Base-by-base conservation (phyloP, 2,888 invertebrate species). In the Eulithis prunata region DNA sequence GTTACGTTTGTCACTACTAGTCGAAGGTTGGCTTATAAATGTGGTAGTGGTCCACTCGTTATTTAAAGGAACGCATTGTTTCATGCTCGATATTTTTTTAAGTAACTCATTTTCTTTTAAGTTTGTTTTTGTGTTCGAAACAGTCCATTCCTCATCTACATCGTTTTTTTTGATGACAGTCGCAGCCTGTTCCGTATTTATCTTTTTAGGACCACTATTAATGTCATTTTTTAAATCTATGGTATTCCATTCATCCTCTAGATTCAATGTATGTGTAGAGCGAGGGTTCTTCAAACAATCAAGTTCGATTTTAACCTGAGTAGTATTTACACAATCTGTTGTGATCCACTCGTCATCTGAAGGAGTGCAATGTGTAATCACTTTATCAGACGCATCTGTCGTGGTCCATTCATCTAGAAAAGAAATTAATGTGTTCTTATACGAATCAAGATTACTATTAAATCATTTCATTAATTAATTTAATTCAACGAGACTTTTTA, bases 371-470 rank as follows among this genome's bases (percentile, higher is more conserved):
- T 49, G 57, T 21, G 28, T 43, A 43, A 52, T 51, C 54, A 43
- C 28, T 32, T 38, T 57, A 43, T 43, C 54, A 47, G 28, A 45
- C n/a, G 52, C 52, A 41, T 62, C 52, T 51, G 56, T 59, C 13
- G 58, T 56, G 32, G 47, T 62, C 66, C 66, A 66, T 56, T 59
- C 56, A 66, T 52, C 62, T 66, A 66, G 66, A 66, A 66, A 66
- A 66, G 14, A 66, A 66, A 66, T 61, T 47, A 32, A 32, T 32
- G 32, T 32, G 4, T 32, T 32, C 32, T 32, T 32, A 32, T 32
- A 4, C 32, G 32, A 32, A 32, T 32, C 32, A 32, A 2, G 32
- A 32, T 32, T 32, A 32, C 32, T 32, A 32, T 32, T 32, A 32
- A 32, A 32, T 32, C 32, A 32, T 32, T 32, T 32, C 4, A 32